These are phyloP conservation scores for Megaceryle maxima DNA, from an alignment of 2,113 vertebrate species.

Conservation along the genomic window DNA sequence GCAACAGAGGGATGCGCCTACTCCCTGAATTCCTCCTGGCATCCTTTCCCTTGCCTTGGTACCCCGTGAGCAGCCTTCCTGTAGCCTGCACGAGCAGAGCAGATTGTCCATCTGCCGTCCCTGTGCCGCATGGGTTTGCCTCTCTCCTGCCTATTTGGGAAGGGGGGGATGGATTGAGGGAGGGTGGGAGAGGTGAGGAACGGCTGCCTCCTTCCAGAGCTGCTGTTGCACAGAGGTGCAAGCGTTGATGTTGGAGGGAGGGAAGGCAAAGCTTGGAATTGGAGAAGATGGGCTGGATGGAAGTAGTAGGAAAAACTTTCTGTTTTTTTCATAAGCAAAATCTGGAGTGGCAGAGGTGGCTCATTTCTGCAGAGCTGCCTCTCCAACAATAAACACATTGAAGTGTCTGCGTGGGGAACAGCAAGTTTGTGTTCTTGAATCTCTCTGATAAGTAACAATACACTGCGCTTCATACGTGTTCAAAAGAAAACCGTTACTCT, in stretches of 20 bases:
- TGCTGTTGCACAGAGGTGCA: background rate
- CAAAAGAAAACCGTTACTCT: background rate
- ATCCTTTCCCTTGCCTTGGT: background rate
- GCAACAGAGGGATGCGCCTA: background rate
- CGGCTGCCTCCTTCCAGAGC: accelerated
- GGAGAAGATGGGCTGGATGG: background rate
- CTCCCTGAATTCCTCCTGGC: background rate
- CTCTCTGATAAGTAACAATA: background rate
- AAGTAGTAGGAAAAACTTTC: background rate
- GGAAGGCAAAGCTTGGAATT: background rate
- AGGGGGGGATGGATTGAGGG: background rate
- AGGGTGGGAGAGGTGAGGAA: background rate
- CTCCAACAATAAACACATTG: background rate
- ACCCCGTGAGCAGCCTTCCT: background rate
- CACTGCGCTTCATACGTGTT: background rate
- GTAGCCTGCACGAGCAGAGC: background rate
- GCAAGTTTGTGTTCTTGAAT: background rate
- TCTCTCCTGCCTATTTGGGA: background rate
- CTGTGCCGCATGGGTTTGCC: background rate
- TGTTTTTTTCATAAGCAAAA: background rate
- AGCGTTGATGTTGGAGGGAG: background rate
- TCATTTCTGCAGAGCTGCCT: constrained; percentile 13
- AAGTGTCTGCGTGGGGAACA: background rate
- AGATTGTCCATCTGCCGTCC: background rate
- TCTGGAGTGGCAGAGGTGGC: background rate